Evolutionary conservation across 2,797 vertebrate species (phyloP).

Genomic region (Anisognathus igniventris): DNA sequence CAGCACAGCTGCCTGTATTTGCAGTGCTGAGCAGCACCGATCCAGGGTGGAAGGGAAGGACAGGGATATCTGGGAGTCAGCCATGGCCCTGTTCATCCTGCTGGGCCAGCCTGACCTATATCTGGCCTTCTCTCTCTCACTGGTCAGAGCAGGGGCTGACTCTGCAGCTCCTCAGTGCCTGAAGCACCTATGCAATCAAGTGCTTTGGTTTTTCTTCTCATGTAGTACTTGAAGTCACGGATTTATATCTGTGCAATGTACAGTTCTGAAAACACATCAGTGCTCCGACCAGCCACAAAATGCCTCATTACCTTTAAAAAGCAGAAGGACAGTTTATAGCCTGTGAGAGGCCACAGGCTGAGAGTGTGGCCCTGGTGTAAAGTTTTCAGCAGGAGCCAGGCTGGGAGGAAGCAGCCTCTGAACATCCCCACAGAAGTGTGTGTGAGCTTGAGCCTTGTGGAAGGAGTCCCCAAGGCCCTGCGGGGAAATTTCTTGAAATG

Average conservation of each 20-base stretch:
- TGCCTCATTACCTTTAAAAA: background rate
- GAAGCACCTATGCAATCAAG: background rate
- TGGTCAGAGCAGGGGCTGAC: background rate
- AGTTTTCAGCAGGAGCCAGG: background rate
- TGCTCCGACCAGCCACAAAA: background rate
- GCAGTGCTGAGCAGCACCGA: rapidly evolving
- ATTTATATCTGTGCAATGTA: background rate
- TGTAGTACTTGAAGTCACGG: background rate
- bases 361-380: background rate
- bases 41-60: background rate
- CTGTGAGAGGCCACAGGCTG: background rate
- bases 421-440: background rate
- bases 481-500: background rate
- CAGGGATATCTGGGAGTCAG: background rate
- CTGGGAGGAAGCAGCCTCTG: background rate
- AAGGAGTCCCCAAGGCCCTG: background rate
- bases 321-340: background rate
- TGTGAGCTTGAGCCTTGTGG: background rate
- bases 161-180: background rate
- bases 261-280: background rate
- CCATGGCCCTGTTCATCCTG: background rate
- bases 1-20: background rate
- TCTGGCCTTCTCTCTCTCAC: background rate
- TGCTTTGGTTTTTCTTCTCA: background rate
- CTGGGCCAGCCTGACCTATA: background rate